phyloP scores from a whole-genome alignment of 2,888 invertebrate genomes.

The Caenorhabditis sp. region DNA sequence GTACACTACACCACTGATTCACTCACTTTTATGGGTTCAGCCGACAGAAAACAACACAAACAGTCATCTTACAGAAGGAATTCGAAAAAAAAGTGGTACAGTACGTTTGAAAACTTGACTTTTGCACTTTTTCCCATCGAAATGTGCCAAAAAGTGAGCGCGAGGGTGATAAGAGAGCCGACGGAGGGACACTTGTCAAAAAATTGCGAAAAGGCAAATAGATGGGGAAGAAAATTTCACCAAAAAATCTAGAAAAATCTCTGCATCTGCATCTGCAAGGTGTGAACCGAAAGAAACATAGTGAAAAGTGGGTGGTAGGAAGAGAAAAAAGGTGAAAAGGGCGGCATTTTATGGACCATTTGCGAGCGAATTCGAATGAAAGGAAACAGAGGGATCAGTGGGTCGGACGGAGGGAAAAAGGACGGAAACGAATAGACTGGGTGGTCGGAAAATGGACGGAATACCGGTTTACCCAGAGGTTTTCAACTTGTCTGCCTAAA shows the following conservation, averaged over 20 bases:
- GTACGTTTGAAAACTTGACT: no score
- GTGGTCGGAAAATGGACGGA: not conserved
- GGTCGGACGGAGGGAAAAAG: constrained; percentile 3
- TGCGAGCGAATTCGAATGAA: constrained; percentile 24
- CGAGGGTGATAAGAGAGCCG: not conserved
- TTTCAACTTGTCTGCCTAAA: no score
- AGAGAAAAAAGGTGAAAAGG: constrained; percentile 1
- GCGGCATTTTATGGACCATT: constrained; percentile 35
- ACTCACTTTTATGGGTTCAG: no score
- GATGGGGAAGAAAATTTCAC: not conserved
- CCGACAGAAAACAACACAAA: no score
- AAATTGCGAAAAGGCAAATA: constrained; percentile 27
- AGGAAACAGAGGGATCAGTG: no score
- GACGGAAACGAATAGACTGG: not conserved
- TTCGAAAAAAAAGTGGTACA: no score
- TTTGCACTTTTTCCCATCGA: no score
- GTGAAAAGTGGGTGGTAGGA: not conserved
- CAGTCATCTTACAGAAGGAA: no score
- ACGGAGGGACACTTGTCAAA: constrained; percentile 40
- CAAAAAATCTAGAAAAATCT: no score
- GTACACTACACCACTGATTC: no score
- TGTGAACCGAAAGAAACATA: constrained; percentile 5
- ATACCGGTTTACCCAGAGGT: no score
- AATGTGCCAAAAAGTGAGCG: not conserved
- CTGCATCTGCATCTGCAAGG: no score